Evolutionary conservation across 2,888 invertebrate species (phyloP), one percentile per base, ranked within the genome.

Genomic region (Xylota sylvarum): DNA sequence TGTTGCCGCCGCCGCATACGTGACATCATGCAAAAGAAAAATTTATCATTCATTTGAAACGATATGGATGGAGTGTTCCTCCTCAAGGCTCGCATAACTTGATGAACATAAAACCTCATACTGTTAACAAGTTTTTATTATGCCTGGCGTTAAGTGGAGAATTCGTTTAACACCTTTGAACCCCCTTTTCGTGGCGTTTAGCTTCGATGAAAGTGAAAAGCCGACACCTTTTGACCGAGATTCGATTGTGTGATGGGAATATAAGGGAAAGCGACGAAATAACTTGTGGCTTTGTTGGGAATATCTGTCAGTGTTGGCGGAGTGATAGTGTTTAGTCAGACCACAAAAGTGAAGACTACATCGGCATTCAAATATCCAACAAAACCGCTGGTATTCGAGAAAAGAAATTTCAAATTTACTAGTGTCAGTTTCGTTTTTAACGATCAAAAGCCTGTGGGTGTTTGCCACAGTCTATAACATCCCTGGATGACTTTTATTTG

Each of bases 11-110:
- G n/a, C n/a, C 37, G 7, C 14, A 10, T 65, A 14, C n/a, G 69
- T 81, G 74, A 74, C 82, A 82, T 82, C 76, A 82, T 76, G 37
- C 37, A 52, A 19, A 17, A 56, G 6, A 35, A 35, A 35, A 50
- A 27, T 17, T 56, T 35, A 9, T 30, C 30, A 14, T 56, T 32
- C 35, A n/a, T 65, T 19, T 35, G 37, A 40, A 40, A 1, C 10
- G 27, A 7, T 14, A 6, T 52, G 35, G 50, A 6, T 43, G 12
- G 1, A n/a, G n/a, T n/a, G n/a, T n/a, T 12, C 7, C 9, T 30
- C 17, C 43, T 67, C 65, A 73, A 67, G 67, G 65, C 43, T 12
- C 43, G 30, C 7, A 43, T 30, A 17, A 23, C 40, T 43, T 30
- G 17, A 12, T 32, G 30, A n/a, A 58, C 40, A 52, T 17, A 40